These are phyloP conservation scores for Crocallis elinguaria DNA, from an alignment of 2,888 invertebrate species.

Conservation along the genomic window DNA sequence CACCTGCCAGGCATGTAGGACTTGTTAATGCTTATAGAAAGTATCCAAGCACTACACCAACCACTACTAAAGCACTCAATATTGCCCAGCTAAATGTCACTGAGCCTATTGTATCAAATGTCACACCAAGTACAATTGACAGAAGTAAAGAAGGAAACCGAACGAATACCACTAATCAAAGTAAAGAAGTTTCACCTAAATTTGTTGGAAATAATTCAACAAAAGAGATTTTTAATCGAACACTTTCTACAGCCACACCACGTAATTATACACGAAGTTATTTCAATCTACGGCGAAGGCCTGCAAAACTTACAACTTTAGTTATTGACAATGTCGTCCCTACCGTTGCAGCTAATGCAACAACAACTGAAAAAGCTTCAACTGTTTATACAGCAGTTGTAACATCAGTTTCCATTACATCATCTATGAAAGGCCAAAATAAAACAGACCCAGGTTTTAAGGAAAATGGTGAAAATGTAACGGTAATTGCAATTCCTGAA, in stretches of 20 bases:
- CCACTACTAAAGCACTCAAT: slow-evolving; percentile 60
- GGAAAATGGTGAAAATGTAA: slow-evolving; percentile 58
- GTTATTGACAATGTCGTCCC: slow-evolving; percentile 58
- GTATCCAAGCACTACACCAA: slow-evolving; percentile 61
- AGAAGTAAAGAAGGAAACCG: slow-evolving; percentile 51
- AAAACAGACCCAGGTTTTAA: slow-evolving; percentile 63
- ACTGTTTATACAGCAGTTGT: slow-evolving; percentile 81
- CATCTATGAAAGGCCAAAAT: slow-evolving; percentile 78
- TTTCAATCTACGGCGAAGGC: slow-evolving; percentile 67
- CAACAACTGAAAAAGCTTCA: slow-evolving; percentile 77
- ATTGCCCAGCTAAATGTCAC: slow-evolving; percentile 64
- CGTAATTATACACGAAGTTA: slow-evolving; percentile 72
- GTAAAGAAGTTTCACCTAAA: slow-evolving; percentile 45
- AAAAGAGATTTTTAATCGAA: slow-evolving; percentile 52
- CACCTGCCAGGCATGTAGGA: slow-evolving; percentile 76
- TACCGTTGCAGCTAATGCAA: slow-evolving; percentile 55
- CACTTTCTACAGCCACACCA: slow-evolving; percentile 51
- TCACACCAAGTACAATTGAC: slow-evolving; percentile 52
- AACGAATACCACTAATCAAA: slow-evolving; percentile 42
- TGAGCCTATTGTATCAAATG: slow-evolving; percentile 57
- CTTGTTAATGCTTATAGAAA: slow-evolving; percentile 79
- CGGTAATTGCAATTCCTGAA: slow-evolving; percentile 39
- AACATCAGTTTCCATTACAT: slow-evolving; percentile 81
- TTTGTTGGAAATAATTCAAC: slow-evolving; percentile 41
- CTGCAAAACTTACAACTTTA: slow-evolving; percentile 61